A percentile compares a stretch with the other conserved stretches of the same genome.
These are phyloP conservation scores for Heliocidaris erythrogramma DNA, from an alignment of 35 echinoderm and acorn worm species.

Conservation along the genomic window DNA sequence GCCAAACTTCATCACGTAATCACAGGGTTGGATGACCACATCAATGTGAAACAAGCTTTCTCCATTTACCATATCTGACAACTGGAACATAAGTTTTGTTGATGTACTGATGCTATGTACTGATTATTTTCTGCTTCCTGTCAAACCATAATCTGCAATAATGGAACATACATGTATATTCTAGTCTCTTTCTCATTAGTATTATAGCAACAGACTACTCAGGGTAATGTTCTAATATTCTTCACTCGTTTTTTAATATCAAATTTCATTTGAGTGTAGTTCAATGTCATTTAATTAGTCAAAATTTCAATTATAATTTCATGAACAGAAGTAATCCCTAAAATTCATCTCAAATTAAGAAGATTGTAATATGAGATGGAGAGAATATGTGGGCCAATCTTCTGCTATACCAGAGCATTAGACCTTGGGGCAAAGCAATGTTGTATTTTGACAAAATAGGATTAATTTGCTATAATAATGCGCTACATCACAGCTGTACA, in stretches of 20 bases:
- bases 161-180: neutral
- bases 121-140: neutral
- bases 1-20: neutral
- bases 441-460: slow-evolving; percentile 31
- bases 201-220: neutral
- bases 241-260: neutral
- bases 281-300: neutral
- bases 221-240: neutral
- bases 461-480: neutral
- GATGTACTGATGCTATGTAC: neutral
- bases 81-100: too few relatives aligned
- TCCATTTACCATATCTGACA: too few relatives aligned
- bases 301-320: neutral
- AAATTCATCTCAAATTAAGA: neutral
- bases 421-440: slow-evolving; percentile 16
- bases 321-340: neutral
- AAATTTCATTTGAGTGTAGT: neutral
- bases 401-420: neutral
- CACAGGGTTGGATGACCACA: neutral
- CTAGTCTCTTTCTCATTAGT: neutral
- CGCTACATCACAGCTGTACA: neutral
- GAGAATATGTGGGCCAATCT: neutral
- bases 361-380: neutral
- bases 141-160: neutral
- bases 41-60: neutral